phyloP scores from a whole-genome alignment of 1,140 invertebrate species.

The Drosophila pectinifera region DNA sequence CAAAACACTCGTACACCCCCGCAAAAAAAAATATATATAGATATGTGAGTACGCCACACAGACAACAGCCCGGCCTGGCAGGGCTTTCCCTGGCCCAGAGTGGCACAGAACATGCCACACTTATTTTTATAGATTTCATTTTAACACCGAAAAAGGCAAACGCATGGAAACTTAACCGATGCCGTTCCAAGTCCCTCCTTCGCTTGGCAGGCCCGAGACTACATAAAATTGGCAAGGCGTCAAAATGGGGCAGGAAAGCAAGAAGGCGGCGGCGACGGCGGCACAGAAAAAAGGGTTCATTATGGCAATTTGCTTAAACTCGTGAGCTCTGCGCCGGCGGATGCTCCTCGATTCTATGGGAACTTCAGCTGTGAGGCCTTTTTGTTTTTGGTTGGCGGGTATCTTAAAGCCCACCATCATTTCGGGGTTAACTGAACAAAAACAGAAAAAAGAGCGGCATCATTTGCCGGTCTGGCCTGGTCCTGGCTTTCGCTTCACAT shows the following conservation, averaged over 20 bases:
- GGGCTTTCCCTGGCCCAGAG: slow-evolving; percentile 32
- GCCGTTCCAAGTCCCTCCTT: slow-evolving; percentile 37
- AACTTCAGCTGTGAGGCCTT: slow-evolving; percentile 56
- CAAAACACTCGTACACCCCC: slow-evolving; percentile 28
- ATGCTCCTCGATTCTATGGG: slow-evolving; percentile 18
- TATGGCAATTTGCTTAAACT: slow-evolving; percentile 84
- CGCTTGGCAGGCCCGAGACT: slow-evolving; percentile 71
- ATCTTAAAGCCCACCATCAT: slow-evolving; percentile 54
- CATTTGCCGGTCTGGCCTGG: slow-evolving; percentile 17
- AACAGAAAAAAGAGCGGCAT: slow-evolving; percentile 21
- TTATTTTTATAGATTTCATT: slow-evolving; percentile 84
- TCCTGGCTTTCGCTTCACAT: slow-evolving; percentile 30
- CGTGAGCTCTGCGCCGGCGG: slow-evolving; percentile 36
- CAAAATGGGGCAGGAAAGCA: slow-evolving; percentile 58
- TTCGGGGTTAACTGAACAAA: slow-evolving; percentile 18
- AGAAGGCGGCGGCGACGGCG: slow-evolving; percentile 29
- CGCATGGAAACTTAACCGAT: slow-evolving; percentile 70
- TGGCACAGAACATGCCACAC: slow-evolving; percentile 81
- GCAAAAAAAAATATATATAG: slow-evolving; percentile 5
- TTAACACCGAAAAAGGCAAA: slow-evolving; percentile 83
- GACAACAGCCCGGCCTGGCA: slow-evolving; percentile 57
- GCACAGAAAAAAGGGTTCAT: slow-evolving; percentile 77
- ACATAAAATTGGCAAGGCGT: slow-evolving; percentile 83
- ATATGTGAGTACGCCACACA: slow-evolving; percentile 22
- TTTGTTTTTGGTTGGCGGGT: slow-evolving; percentile 18